Evolutionary conservation across 1,140 invertebrate species (phyloP).

Genomic region (Drosophila sproati): DNA sequence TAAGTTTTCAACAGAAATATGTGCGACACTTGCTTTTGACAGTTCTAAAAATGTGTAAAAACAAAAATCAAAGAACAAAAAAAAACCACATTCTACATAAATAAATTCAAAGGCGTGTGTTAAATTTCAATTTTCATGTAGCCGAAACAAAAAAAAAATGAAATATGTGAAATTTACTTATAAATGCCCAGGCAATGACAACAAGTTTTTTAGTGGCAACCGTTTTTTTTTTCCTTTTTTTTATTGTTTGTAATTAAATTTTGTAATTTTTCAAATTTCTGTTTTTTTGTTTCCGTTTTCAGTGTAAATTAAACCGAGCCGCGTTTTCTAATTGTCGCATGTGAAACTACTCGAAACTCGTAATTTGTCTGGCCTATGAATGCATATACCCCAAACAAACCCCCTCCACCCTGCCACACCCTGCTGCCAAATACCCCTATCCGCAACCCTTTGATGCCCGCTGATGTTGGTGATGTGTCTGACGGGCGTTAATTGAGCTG

Average conservation of each 20-base stretch:
- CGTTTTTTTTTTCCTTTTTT: conserved; percentile 3
- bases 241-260: background rate
- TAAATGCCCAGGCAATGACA: conserved; percentile 8
- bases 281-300: conserved; percentile 35
- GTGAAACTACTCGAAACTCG: conserved; percentile 75
- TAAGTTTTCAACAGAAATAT: conserved; percentile 28
- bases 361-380: conserved; percentile 64
- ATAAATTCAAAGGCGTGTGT: conserved; percentile 52
- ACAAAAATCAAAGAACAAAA: conserved; percentile 7
- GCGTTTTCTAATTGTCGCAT: conserved; percentile 66
- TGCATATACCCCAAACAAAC: conserved; percentile 20
- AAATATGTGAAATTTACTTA: conserved; percentile 39
- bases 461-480: conserved; percentile 21
- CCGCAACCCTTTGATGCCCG: background rate
- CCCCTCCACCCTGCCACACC: background rate
- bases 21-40: conserved; percentile 66
- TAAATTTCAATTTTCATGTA: conserved; percentile 46
- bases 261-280: no score
- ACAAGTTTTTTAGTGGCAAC: background rate
- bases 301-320: conserved; percentile 59
- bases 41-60: conserved; percentile 72
- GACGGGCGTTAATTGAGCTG: conserved; percentile 79
- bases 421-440: background rate
- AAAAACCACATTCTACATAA: background rate
- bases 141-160: background rate